phyloP scores from a whole-genome alignment of 2,888 invertebrate species.

The Xylophagus ater region DNA sequence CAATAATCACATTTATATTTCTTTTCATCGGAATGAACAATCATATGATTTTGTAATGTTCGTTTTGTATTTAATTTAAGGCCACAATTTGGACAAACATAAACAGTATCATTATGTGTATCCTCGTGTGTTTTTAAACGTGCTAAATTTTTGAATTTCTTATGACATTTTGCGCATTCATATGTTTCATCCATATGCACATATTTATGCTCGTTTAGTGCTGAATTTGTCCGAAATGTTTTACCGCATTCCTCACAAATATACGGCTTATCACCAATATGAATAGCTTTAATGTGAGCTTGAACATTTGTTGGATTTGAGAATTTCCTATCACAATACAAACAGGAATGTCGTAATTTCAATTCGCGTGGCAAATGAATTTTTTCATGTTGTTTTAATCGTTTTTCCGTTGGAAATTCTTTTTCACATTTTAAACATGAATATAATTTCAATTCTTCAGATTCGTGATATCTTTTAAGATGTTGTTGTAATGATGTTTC shows the following conservation, averaged over 20 bases:
- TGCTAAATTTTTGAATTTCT: conserved; percentile 17
- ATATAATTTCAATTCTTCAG: too few species aligned
- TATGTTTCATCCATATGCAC: conserved; percentile 32
- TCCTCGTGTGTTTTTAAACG: conserved; percentile 10
- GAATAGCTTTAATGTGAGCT: conserved; percentile 14
- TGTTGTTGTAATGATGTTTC: neutral
- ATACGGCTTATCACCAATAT: too few species aligned
- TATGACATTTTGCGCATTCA: conserved; percentile 25
- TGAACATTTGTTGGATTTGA: conserved; percentile 5
- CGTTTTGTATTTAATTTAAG: conserved; percentile 28
- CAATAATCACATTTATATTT: conserved; percentile 18
- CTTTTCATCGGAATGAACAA: conserved; percentile 16
- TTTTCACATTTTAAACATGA: conserved; percentile 15
- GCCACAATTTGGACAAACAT: conserved; percentile 38
- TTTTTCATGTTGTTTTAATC: conserved; percentile 14
- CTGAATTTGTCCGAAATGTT: conserved; percentile 31
- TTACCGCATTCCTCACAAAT: conserved; percentile 32
- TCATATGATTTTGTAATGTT: conserved; percentile 29
- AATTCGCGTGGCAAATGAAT: conserved; percentile 15
- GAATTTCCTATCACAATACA: conserved; percentile 16
- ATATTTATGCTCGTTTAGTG: conserved; percentile 32
- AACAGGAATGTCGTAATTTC: conserved; percentile 18
- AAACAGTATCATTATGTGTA: too few species aligned
- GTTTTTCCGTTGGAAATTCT: conserved; percentile 15
- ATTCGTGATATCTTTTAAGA: too few species aligned